These are phyloP conservation scores for Resseliella maxima DNA, from an alignment of 2,888 invertebrate species.

Conservation along the genomic window DNA sequence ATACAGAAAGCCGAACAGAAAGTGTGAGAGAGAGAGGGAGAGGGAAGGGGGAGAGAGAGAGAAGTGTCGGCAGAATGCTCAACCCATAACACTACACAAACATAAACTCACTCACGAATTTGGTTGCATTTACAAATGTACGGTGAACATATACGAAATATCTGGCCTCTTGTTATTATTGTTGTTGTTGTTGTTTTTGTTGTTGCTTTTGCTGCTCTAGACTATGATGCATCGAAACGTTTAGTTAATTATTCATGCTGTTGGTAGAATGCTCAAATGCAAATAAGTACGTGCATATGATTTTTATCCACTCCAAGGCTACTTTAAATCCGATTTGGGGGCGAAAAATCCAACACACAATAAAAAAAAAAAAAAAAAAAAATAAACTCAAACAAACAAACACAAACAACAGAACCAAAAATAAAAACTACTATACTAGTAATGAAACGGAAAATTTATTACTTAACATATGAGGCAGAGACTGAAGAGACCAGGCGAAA, in stretches of 20 bases:
- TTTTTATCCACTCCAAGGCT: constrained; percentile 34
- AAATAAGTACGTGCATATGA: constrained; percentile 29
- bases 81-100: too few relatives aligned
- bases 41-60: not conserved
- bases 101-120: not conserved
- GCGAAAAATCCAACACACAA: constrained; percentile 43
- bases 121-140: constrained; percentile 7
- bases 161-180: too few relatives aligned
- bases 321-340: constrained; percentile 22
- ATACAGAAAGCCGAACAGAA: not conserved
- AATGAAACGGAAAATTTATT: constrained; percentile 48
- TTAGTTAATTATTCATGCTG: constrained; percentile 44
- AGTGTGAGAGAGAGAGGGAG: not conserved
- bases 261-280: constrained; percentile 24
- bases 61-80: not conserved
- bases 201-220: not conserved
- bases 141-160: not conserved
- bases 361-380: constrained; percentile 9
- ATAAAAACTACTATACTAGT: too few relatives aligned
- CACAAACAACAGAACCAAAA: too few relatives aligned
- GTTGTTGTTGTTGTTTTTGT: not conserved
- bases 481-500: not conserved
- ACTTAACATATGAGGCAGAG: not conserved
- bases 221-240: not conserved
- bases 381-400: too few relatives aligned